Evolutionary conservation across 64 coral and sea anemone species (phyloP).

Genomic region (Montipora sp.): DNA sequence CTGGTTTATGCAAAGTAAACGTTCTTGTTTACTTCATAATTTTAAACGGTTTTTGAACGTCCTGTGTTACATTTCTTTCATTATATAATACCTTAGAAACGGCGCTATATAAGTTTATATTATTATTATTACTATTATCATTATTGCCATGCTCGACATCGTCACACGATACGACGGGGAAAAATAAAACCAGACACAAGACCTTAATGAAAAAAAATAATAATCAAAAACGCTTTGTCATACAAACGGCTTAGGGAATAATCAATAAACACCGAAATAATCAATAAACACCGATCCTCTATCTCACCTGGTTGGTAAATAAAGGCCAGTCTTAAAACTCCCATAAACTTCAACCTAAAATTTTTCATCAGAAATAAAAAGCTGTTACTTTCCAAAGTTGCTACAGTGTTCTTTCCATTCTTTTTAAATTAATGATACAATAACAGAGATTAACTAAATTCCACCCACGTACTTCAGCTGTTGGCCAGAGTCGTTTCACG

Average conservation of each 20-base stretch:
- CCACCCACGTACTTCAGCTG: conserved; percentile 65
- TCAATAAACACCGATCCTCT: background rate
- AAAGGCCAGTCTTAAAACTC: conserved; percentile 85
- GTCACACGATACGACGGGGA: too few relatives aligned
- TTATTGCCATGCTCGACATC: background rate
- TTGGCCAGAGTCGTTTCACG: conserved; percentile 81
- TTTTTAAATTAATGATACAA: conserved; percentile 24
- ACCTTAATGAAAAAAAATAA: background rate
- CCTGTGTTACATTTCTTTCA: background rate
- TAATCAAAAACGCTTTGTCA: conserved; percentile 19
- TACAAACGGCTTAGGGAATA: background rate
- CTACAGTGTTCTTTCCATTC: background rate
- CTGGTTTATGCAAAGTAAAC: conserved; percentile 3
- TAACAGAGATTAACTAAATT: background rate
- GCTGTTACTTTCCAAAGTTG: background rate
- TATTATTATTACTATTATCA: background rate
- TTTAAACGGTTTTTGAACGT: background rate
- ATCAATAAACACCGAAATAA: background rate
- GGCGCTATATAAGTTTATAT: too few relatives aligned
- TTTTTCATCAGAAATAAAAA: conserved; percentile 21
- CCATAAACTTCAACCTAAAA: conserved; percentile 92
- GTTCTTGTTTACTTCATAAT: background rate
- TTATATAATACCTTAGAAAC: background rate
- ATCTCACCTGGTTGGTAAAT: conserved; percentile 94
- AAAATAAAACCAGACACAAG: conserved; percentile 1